Evolutionary conservation across 2,113 vertebrate genomes (phyloP), one percentile per base, ranked within the genome.

Genomic region (Apodemus sylvaticus): DNA sequence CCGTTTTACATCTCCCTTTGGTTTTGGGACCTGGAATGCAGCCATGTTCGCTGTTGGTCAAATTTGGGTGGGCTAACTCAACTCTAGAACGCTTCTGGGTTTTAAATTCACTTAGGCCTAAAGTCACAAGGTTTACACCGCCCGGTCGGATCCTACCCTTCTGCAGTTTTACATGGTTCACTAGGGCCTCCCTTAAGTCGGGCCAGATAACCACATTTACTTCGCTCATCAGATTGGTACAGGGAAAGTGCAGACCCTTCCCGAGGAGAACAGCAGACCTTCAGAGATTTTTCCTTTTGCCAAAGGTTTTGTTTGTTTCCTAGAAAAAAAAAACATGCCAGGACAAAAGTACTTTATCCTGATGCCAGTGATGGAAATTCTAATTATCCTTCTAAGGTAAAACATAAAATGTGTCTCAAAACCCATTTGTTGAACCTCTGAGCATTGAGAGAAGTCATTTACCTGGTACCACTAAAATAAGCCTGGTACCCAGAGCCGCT

Each of bases 401-500:
- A 93, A 90, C 62, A 76, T 86, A 94, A 96, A 96, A 53, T 66
- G 94, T 70, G 76, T 97, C 62, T 24, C 82, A 64, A 96, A 98
- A 97, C 70, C n/a, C 39, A 95, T 95, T 93, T 91, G 42, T 97
- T 95, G 79, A 89, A 77, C 81, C 96, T 92, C 92, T 97, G 91
- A 95, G 92, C 58, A 5, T 96, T 97, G 34, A 60, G 79, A 64
- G 81, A 92, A 96, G 19, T 58, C 16, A 78, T 85, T 95, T 97
- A 78, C 51, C 20, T 77, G 95, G 79, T 70, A 82, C 96, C 29
- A 42, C 96, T 96, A 95, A 91, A 97, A 95, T 94, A 97, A 96
- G 91, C 74, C 45, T 90, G 89, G 71, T 94, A 93, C 97, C 97
- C 97, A 98, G 96, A 97, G 97, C 98, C 89, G 97, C 96, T 98